Base-by-base conservation (phyloP, 2,797 vertebrate species). In the Tolypeutes matacus region DNA sequence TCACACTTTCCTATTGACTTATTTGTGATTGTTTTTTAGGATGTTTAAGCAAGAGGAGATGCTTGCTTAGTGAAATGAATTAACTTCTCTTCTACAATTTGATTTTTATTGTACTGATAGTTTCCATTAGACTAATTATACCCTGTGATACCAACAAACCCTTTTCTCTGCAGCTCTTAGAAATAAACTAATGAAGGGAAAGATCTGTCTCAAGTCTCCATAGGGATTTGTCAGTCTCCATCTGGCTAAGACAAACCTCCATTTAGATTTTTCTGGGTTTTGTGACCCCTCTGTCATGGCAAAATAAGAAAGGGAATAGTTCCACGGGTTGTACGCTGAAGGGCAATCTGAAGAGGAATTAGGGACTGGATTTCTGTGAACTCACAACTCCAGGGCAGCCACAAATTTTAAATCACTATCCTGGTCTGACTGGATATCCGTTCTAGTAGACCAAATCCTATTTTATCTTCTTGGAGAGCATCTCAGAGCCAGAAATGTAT, bases 151-250 rank as follows among this genome's bases (percentile, higher is more conserved):
- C 75, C 85, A 82, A 82, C 25, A 91, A 93, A 31, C 9, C 4
- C 89, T 69, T 93, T 80, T 51, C 46, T 94, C 78, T 67, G 27
- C 1, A 93, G 62, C 53, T 62, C n/a, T 94, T 88, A 92, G 49
- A 96, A 84, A 92, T 83, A 86, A 92, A 73, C 80, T 87, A 78
- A 60, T 23, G 46, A 93, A 86, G 53, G 72, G 27, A 73, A 70
- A 94, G 13, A 81, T 18, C 51, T 77, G 65, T 77, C 81, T 93
- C 51, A 69, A 21, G 39, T 94, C 67, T 92, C 53, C 21, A 67
- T 53, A 39, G 65, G 56, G 21, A 42, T 72, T 65, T 94, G 27
- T 92, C 14, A 2, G 36, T 85, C 62, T 97, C 86, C 64, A 42
- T 76, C 93, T 83, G 80, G 81, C 53, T 86, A 84, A 80, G 27